Conservation (phyloP, 2,113 vertebrate species). For the Oreamnos americanus region DNA sequence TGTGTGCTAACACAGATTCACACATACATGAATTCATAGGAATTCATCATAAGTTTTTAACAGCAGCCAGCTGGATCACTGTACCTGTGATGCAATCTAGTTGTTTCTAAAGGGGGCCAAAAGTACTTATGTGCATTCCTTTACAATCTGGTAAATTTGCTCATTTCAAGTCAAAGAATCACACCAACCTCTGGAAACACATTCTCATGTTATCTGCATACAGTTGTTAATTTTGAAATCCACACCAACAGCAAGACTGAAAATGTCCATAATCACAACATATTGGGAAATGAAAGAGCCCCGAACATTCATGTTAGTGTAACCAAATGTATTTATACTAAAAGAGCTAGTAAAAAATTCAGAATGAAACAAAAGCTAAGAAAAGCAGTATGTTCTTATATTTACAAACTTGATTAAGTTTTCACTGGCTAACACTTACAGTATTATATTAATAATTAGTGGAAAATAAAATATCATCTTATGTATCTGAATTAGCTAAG, state of each 20-base stretch:
- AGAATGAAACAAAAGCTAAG: not conserved
- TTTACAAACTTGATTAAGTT: not conserved
- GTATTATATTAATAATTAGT: not conserved
- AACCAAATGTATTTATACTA: not conserved
- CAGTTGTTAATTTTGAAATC: not conserved
- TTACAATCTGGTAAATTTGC: not conserved
- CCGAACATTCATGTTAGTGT: not conserved
- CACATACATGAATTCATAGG: accelerated
- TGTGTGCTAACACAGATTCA: not conserved
- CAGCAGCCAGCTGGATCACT: not conserved
- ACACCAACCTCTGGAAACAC: not conserved
- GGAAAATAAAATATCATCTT: not conserved
- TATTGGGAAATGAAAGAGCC: not conserved
- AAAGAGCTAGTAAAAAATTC: not conserved
- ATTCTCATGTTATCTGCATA: not conserved
- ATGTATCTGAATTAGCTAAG: not conserved
- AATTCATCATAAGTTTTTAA: not conserved
- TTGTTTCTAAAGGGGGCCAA: not conserved
- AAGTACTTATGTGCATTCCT: not conserved
- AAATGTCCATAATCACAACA: not conserved
- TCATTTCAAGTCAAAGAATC: not conserved
- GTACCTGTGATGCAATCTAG: not conserved
- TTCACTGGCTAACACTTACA: not conserved
- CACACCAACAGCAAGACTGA: not conserved
- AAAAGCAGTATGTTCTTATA: not conserved